Base-by-base conservation (phyloP, 2,113 vertebrate species). In the Parus major region DNA sequence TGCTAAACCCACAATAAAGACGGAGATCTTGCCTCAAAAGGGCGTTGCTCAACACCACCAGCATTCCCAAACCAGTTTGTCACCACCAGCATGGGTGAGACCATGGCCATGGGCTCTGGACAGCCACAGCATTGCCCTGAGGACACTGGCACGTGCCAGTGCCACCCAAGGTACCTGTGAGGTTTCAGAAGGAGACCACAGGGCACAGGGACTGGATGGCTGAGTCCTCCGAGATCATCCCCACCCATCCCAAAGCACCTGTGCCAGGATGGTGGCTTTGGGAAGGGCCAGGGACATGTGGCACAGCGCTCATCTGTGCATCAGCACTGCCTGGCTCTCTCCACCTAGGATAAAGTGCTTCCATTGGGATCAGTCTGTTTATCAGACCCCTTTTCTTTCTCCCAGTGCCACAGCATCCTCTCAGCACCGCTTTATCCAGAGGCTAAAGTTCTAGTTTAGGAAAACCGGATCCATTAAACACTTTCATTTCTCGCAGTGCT, bases 131-230 rank as follows among this genome's bases (percentile, higher is more conserved):
- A 9, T 2, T 13, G 35, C 69, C 56, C 70, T 9, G 28, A 3
- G 20, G 75, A 53, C 46, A 35, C 23, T 0, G 0, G 15, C 65
- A 41, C 0, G 0, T 39, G 20, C 59, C 10, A 3, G 10, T 7
- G 66, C 17, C 82, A 60, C 36, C 18, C 2, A 20, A 19, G 41
- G 14, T 1, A 63, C 73, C 82, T 25, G 36, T 1, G 57, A 35
- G 6, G 25, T 5, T 68, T 24, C 50, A 21, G 18, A 22, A 52
- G 65, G 59, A 77, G 82, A 50, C 29, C 47, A 8, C 66, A 42
- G 56, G 36, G 55, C 23, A 28, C 2, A 5, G n/a, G 33, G 46
- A 15, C 10, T 3, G 2, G 39, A 31, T 7, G 44, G 39, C 29
- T n/a, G 66, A 3, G 15, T 31, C 33, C 77, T 56, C 66, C 0